These are phyloP conservation scores for Hipposideros larvatus DNA, from an alignment of 2,797 vertebrate genomes.

Conservation along the genomic window DNA sequence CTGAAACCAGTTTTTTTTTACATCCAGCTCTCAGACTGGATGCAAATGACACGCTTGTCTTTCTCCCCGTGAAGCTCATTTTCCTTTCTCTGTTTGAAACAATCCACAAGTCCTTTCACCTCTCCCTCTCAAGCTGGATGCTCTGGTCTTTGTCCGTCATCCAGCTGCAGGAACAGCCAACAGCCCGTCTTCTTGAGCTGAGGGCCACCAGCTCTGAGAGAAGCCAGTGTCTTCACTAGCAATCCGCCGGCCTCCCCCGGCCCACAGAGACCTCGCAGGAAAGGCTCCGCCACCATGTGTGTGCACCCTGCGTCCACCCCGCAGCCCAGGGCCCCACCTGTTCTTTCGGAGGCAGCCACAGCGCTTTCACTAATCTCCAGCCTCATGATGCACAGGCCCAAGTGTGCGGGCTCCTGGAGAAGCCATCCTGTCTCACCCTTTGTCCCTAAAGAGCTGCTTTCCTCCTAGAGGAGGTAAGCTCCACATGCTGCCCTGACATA, in stretches of 20 bases:
- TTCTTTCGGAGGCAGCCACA: background rate
- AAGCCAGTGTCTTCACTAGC: background rate
- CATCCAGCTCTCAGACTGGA: background rate
- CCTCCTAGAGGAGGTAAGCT: background rate
- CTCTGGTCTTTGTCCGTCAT: constrained; percentile 10
- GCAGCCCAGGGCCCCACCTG: background rate
- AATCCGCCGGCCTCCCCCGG: background rate
- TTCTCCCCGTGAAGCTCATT: rapidly evolving
- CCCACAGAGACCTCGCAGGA: background rate
- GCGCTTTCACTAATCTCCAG: background rate
- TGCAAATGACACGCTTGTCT: rapidly evolving
- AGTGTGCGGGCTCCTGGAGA: rapidly evolving
- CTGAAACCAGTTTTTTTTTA: background rate
- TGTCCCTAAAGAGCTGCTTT: background rate
- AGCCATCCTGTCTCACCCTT: background rate
- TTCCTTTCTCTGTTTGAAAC: background rate
- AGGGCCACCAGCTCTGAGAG: background rate
- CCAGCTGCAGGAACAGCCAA: background rate
- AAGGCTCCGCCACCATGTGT: background rate
- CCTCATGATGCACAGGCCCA: background rate
- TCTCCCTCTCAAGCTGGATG: background rate
- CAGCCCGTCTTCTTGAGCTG: background rate
- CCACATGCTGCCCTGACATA: rapidly evolving
- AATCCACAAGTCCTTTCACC: background rate
- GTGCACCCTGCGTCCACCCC: background rate